phyloP scores from a whole-genome alignment of 2,113 vertebrate genomes.

The Psettodes erumei region DNA sequence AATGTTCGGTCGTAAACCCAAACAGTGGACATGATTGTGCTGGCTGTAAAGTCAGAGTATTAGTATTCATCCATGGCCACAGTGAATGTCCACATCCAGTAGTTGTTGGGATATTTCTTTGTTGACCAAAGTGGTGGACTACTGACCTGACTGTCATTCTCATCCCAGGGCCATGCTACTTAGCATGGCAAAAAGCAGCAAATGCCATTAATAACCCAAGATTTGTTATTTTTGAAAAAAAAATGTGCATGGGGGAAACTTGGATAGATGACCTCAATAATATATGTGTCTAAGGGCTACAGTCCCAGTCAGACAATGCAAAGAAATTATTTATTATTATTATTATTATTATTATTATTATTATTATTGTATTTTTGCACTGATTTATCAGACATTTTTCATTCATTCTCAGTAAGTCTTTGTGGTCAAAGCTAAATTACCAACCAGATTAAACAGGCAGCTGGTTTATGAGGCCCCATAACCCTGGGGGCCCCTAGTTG shows the following conservation, averaged over 20 bases:
- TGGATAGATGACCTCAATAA: background rate
- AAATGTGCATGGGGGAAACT: background rate
- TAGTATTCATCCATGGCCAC: background rate
- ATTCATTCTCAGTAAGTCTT: background rate
- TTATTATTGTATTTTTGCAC: too few relatives aligned
- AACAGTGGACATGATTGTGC: background rate
- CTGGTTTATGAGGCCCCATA: too few relatives aligned
- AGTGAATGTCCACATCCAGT: background rate
- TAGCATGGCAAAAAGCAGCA: background rate
- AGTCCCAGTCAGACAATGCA: background rate
- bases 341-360: too few relatives aligned
- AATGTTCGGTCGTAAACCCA: too few relatives aligned
- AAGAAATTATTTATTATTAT: too few relatives aligned
- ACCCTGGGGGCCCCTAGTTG: too few relatives aligned
- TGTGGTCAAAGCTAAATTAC: background rate
- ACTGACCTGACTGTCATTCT: background rate
- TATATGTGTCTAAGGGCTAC: background rate
- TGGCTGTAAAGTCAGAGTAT: background rate
- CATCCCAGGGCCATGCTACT: background rate
- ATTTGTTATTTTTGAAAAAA: background rate
- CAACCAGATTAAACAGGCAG: too few relatives aligned
- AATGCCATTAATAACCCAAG: background rate
- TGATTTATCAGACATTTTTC: too few relatives aligned
- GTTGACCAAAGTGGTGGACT: background rate
- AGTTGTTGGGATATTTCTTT: background rate